Base-by-base conservation (phyloP, 2,113 vertebrate genomes). In the Edolisoma coerulescens region DNA sequence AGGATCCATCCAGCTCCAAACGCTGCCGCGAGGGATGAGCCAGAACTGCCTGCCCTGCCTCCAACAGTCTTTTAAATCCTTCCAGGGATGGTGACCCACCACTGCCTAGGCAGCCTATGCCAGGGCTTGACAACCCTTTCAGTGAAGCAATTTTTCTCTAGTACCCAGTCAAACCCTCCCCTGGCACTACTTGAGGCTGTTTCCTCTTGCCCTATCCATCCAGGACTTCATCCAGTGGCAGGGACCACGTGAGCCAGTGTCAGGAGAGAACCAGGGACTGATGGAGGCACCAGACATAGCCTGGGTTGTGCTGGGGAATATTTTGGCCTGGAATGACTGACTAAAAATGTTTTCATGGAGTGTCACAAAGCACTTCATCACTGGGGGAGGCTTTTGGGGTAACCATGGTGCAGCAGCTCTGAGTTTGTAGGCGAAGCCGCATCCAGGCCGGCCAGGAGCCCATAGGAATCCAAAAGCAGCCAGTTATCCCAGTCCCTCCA, bases 221-320 rank as follows among this genome's bases (percentile, higher is more conserved):
- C 87, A 67, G 68, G 86, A 83, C 32, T 32, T 37, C 42, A 33
- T 63, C 69, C 64, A 35, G 63, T 15, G 9, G 33, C 18, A 2
- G 27, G 39, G 27, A 54, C 44, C 0, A 3, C 0, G 0, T 33
- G 56, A 50, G 60, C 84, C 84, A 50, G 18, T 10, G 5, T 1
- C 11, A 10, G 70, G 49, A 65, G 59, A 75, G 47, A 80, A 54
- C 9, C 10, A 8, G 12, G 1, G 35, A 12, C 57, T 41, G 77
- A 56, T 11, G 77, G 77, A 74, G 50, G 69, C 84, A 74, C 56
- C 84, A 65, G 79, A 26, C 56, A 4, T 30, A 68, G 73, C 54
- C 41, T 0, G 7, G 22, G 8, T 21, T 13, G 41, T 44, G 35
- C 84, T 35, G 81, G 37, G 39, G 84, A 59, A 11, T 17, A 24